Percentiles rank a stretch among this genome's conserved stretches.
These are phyloP conservation scores for Otis tarda DNA, from an alignment of 2,113 vertebrate genomes.

Conservation along the genomic window DNA sequence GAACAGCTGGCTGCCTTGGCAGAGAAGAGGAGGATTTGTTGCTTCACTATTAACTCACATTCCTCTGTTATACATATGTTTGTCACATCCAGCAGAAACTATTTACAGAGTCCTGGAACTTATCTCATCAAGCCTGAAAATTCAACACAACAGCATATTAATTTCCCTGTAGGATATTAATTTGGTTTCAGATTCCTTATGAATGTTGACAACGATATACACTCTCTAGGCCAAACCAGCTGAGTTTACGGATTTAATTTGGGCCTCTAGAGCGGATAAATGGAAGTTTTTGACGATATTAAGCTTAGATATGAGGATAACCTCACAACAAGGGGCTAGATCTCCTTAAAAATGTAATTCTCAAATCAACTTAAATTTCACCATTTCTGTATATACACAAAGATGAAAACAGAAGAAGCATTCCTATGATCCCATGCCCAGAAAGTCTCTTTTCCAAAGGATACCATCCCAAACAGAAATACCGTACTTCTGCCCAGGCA, in stretches of 20 bases:
- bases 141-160: not conserved
- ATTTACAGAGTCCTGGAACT: not conserved
- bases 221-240: conserved; percentile 18
- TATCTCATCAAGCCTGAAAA: conserved; percentile 11
- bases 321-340: not conserved
- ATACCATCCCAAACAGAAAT: not conserved
- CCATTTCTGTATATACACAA: not conserved
- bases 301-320: conserved; percentile 1
- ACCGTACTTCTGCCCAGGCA: not conserved
- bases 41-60: not conserved
- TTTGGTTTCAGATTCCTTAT: conserved; percentile 16
- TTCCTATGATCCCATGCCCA: not conserved
- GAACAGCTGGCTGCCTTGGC: not conserved
- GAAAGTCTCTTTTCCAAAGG: not conserved
- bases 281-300: not conserved
- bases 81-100: not conserved
- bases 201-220: conserved; percentile 24
- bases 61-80: not conserved
- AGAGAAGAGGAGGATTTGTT: not conserved
- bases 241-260: conserved; percentile 59
- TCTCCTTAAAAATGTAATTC: conserved; percentile 23
- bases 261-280: conserved; percentile 15
- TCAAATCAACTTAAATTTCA: not conserved
- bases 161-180: conserved; percentile 37
- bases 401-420: not conserved